Base-by-base conservation (phyloP, 2,888 invertebrate genomes). In the Dorcus parallelipipedus region DNA sequence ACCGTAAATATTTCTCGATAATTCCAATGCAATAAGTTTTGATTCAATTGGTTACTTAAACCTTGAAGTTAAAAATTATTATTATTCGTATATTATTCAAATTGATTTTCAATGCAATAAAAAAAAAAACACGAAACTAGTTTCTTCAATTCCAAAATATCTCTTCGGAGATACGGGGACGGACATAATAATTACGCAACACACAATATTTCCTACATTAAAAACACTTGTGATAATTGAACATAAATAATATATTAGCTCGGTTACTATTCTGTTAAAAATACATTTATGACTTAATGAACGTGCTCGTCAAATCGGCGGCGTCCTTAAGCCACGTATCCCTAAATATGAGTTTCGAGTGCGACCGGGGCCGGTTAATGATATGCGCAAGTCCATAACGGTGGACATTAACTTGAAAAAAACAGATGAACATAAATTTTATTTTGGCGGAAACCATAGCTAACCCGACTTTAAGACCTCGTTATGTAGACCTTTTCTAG, bases 381-480 rank as follows among this genome's bases (percentile, higher is more conserved):
- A 62, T 63, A 65, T 63, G 62, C 65, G 59, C 60, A 59, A 58
- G 60, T 65, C 63, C 60, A 65, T 65, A 63, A 63, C 63, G 39
- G 61, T 60, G 63, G 60, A 63, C 65, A 65, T 59, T 61, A 61
- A 64, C 63, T 63, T 51, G 51, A 47, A 61, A 63, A 63, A 65
- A 63, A 61, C 55, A 60, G 64, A 64, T 59, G 61, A 59, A 63
- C 65, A 67, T 67, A 67, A 67, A 67, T 67, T 65, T 63, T 56
- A 55, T 67, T 67, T 67, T 67, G 67, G 67, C 67, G 65, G 64
- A 65, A 67, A 67, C 64, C 65, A 61, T 62, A 61, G 59, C 56
- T 60, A 59, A 55, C 59, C 57, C 56, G 62, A 61, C 59, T 64
- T 63, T 63, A 63, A 64, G 61, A 64, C 62, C 66, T 63, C 66